These are phyloP conservation scores for Hydrophis major DNA, from an alignment of 2,797 vertebrate species.

Conservation along the genomic window DNA sequence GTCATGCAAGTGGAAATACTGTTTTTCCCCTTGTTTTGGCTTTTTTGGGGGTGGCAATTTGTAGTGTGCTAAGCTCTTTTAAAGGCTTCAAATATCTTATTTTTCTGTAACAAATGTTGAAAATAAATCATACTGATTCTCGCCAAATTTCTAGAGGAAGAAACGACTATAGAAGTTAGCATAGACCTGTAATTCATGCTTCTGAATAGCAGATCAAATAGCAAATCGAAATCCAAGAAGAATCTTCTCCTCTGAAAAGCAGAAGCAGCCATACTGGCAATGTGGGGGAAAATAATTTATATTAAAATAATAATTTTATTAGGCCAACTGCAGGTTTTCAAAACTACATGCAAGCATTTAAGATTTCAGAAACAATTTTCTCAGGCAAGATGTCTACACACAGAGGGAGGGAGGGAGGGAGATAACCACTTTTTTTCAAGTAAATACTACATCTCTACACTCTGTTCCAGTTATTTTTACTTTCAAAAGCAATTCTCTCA, in stretches of 20 bases:
- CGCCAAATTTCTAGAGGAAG: background rate
- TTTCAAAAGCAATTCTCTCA: background rate
- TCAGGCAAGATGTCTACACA: background rate
- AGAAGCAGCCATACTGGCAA: background rate
- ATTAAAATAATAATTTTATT: background rate
- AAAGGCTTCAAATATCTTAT: background rate
- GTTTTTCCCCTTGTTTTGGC: background rate
- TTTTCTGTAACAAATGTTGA: background rate
- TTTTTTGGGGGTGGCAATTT: background rate
- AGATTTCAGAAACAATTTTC: background rate
- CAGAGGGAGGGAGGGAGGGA: too few species aligned
- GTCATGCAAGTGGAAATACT: background rate
- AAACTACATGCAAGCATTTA: background rate
- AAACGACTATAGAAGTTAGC: background rate
- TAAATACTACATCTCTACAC: background rate
- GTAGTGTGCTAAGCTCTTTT: background rate
- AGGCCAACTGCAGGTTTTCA: background rate
- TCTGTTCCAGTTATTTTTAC: background rate
- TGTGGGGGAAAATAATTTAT: background rate
- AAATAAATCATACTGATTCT: background rate
- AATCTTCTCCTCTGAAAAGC: background rate
- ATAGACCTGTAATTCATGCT: background rate
- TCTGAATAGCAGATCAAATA: background rate
- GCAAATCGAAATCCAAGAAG: background rate
- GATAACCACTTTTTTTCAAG: background rate